Base-by-base conservation (phyloP, 2,888 invertebrate genomes). In the Eledona agricola region DNA sequence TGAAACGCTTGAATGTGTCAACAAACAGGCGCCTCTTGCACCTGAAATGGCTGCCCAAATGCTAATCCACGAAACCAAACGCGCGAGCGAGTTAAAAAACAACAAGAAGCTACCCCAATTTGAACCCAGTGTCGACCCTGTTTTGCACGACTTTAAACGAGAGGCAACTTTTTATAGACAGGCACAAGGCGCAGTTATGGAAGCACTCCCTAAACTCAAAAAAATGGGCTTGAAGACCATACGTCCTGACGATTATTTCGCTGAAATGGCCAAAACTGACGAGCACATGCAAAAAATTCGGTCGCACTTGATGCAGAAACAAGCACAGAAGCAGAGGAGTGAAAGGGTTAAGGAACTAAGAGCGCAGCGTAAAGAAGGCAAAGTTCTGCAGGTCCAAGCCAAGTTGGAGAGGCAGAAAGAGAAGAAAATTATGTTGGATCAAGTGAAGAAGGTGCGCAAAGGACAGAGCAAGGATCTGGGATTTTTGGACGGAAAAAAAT, bases 241-340 rank as follows among this genome's bases (percentile, higher is more conserved):
- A 69, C 81, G 90, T 35, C 99, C 99, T 0, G 91, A 93, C 46
- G 98, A 98, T 76, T 99, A 96, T 75, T 98, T 96, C 78, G 99
- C 98, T 0, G 94, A 99, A 81, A 99, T 99, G 99, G 95, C 94
- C 0, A 99, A 99, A 76, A 83, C 92, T 6, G 99, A 99, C 77
- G 86, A 85, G 17, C 99, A 99, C 69, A 99, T 99, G 99, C 94
- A 96, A 69, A 96, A 95, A 77, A 88, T 96, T 0, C 83, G 94
- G 32, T 83, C 89, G 69, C 89, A 88, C 68, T 75, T 96, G 15
- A 81, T 93, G 79, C 85, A 90, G 12, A 92, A 93, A 71, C 91
- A 97, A 70, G 84, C 87, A 6, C 86, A 88, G 6, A 88, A 92
- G 62, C 91, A 95, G 42, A 84, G 90, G 59, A 89, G 90, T 0